Evolutionary conservation across 2,888 invertebrate genomes (phyloP).

Genomic region (Macroteleia sp.): DNA sequence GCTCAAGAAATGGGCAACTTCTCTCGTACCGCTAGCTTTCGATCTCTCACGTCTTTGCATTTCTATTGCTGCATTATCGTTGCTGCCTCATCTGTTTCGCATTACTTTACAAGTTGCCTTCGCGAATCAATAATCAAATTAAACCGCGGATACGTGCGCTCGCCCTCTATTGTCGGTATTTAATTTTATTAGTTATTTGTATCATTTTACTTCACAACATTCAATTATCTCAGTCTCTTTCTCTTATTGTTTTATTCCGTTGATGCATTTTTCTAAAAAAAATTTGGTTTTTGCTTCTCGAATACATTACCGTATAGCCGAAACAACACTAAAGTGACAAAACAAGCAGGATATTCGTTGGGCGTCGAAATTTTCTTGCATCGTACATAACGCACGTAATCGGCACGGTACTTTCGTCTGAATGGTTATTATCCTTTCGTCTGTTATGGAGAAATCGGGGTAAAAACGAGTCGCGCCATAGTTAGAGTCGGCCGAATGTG

Average conservation of each 20-base stretch:
- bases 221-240: neutral
- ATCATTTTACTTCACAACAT: slow-evolving; percentile 6
- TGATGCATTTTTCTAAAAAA: neutral
- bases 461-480: slow-evolving; percentile 51
- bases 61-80: slow-evolving; percentile 62
- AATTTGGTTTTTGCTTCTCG: neutral
- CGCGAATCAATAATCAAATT: slow-evolving; percentile 56
- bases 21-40: slow-evolving; percentile 29
- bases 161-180: slow-evolving; percentile 13
- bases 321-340: slow-evolving; percentile 11
- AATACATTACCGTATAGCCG: slow-evolving; percentile 2
- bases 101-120: slow-evolving; percentile 46
- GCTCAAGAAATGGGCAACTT: slow-evolving; percentile 65
- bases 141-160: slow-evolving; percentile 28
- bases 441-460: slow-evolving; percentile 55
- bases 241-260: neutral
- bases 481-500: slow-evolving; percentile 55
- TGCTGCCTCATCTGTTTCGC: slow-evolving; percentile 61
- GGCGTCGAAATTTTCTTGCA: slow-evolving; percentile 10
- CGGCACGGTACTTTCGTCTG: slow-evolving; percentile 37
- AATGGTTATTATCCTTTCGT: slow-evolving; percentile 54
- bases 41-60: slow-evolving; percentile 58
- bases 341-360: slow-evolving; percentile 31
- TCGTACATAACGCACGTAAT: slow-evolving; percentile 40
- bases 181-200: slow-evolving; percentile 29